Conservation (phyloP, 2,113 vertebrate species). For the Grammomys surdaster region DNA sequence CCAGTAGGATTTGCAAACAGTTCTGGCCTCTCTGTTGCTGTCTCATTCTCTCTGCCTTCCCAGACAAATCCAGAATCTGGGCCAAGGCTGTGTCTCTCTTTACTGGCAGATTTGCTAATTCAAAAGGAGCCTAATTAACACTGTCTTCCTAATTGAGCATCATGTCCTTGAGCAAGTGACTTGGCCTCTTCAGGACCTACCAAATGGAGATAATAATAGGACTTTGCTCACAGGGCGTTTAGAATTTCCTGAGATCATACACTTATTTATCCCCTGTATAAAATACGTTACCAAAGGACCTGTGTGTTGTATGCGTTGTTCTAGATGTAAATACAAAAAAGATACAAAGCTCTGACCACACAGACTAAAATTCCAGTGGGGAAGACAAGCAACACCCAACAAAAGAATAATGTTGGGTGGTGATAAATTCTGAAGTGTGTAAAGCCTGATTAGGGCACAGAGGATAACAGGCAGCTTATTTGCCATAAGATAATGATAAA, state of each 20-base stretch:
- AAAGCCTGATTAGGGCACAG: not conserved
- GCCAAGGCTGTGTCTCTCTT: not conserved
- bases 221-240: conserved; percentile 16
- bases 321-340: not conserved
- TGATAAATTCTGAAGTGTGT: not conserved
- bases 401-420: not conserved
- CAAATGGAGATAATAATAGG: conserved; percentile 52
- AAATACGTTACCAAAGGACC: conserved; percentile 3
- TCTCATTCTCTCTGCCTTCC: not conserved
- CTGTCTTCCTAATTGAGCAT: not conserved
- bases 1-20: not conserved
- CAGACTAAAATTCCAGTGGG: not conserved
- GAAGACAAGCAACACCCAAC: not conserved
- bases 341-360: not conserved
- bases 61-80: not conserved
- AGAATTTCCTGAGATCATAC: conserved; percentile 47
- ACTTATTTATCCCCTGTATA: not conserved
- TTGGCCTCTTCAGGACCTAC: not conserved
- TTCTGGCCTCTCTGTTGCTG: not conserved
- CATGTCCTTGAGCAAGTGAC: conserved; percentile 3
- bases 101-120: not conserved
- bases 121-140: not conserved
- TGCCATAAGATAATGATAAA: not conserved
- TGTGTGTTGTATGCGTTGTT: not conserved
- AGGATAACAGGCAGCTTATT: not conserved